Percentiles rank a stretch among this genome's conserved stretches.
These are phyloP conservation scores for Calliopum simillimum DNA, from an alignment of 2,888 invertebrate species.

Conservation along the genomic window DNA sequence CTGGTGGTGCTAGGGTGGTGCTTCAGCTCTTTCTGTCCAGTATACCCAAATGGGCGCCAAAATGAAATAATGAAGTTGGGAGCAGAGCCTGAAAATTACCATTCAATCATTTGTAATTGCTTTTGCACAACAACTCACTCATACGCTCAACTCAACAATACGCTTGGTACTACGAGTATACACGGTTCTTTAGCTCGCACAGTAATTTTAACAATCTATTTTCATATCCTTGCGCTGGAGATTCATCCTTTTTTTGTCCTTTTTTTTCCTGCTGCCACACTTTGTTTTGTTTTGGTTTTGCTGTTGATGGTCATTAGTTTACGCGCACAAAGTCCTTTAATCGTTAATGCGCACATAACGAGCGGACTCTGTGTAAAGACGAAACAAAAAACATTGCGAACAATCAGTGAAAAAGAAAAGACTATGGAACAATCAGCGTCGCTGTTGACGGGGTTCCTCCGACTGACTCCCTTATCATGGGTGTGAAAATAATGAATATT, in stretches of 20 bases:
- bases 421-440: neutral
- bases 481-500: slow-evolving; percentile 31
- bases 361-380: neutral
- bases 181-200: slow-evolving; percentile 33
- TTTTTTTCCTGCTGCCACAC: slow-evolving; percentile 35
- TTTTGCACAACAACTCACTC: slow-evolving; percentile 41
- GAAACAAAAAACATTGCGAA: neutral
- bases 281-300: slow-evolving; percentile 43
- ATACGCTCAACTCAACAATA: slow-evolving; percentile 7
- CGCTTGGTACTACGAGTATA: too few relatives aligned
- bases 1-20: slow-evolving; percentile 8
- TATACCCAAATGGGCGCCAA: neutral
- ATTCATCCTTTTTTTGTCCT: slow-evolving; percentile 3
- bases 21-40: neutral
- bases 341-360: slow-evolving; percentile 25
- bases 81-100: slow-evolving; percentile 52
- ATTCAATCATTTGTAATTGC: slow-evolving; percentile 63
- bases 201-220: slow-evolving; percentile 56
- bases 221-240: slow-evolving; percentile 47
- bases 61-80: too few relatives aligned
- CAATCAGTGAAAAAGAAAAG: slow-evolving; percentile 1
- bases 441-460: neutral
- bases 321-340: slow-evolving; percentile 28
- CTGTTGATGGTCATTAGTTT: slow-evolving; percentile 29
- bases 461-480: slow-evolving; percentile 12